Conservation (phyloP, 37 sponge, comb jelly and placozoan species). For the Geodia barretti region DNA sequence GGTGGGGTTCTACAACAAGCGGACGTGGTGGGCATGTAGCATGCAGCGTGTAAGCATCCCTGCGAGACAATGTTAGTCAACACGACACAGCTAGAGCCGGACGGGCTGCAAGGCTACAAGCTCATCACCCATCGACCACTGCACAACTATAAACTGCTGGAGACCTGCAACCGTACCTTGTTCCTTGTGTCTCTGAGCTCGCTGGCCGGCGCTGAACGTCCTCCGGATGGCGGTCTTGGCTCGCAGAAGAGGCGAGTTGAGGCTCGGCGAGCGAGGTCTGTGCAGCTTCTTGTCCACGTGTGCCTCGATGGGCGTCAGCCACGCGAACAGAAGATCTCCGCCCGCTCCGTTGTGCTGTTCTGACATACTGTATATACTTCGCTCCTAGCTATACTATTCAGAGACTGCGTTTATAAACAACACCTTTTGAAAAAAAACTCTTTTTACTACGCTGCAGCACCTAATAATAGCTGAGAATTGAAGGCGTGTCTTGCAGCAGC, state of each 20-base stretch:
- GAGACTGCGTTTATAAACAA: no score
- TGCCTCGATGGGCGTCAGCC: slow-evolving; percentile 51
- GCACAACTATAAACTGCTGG: background rate
- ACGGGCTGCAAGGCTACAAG: background rate
- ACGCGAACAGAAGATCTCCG: slow-evolving; percentile 62
- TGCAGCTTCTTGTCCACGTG: slow-evolving; percentile 7
- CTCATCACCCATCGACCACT: background rate
- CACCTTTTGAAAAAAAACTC: no score
- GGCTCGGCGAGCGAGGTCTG: slow-evolving; percentile 15
- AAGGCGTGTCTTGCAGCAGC: no score
- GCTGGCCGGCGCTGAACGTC: slow-evolving; percentile 47
- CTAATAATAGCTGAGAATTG: no score
- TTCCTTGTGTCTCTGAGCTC: background rate
- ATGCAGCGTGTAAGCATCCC: no score
- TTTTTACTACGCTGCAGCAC: no score
- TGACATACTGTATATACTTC: no score
- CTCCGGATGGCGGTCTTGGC: slow-evolving; percentile 64
- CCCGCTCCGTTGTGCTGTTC: no score
- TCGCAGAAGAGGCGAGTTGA: slow-evolving; percentile 52
- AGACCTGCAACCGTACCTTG: slow-evolving; percentile 2
- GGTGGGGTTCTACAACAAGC: no score
- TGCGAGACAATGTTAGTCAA: no score
- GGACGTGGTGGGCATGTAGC: no score
- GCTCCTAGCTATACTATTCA: no score
- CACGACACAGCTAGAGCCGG: background rate